Evolutionary conservation across 1,140 invertebrate genomes (phyloP).

Genomic region (Chelonus insularis): DNA sequence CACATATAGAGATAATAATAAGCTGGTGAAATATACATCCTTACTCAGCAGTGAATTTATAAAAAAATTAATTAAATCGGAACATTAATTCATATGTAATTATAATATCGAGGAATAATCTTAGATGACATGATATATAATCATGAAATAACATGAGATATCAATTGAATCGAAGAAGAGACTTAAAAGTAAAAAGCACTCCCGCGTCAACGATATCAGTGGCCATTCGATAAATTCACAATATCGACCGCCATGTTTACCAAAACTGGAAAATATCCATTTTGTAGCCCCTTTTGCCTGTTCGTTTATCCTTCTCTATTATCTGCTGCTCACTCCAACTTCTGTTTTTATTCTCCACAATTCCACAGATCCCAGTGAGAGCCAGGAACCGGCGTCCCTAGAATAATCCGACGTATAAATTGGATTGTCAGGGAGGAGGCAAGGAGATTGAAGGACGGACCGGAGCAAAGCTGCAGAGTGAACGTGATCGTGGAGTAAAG

Average conservation of each 20-base stretch:
- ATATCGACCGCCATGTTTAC: constrained; percentile 32
- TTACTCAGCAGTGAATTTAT: too few species aligned
- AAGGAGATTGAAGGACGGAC: constrained; percentile 26
- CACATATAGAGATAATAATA: too few species aligned
- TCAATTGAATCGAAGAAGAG: neutral
- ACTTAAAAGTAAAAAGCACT: neutral
- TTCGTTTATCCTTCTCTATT: neutral
- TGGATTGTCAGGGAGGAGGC: constrained; percentile 27
- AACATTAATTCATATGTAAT: too few species aligned
- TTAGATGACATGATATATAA: too few species aligned
- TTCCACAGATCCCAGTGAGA: constrained; percentile 34
- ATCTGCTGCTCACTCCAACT: neutral
- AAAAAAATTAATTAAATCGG: too few species aligned
- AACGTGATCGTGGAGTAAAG: constrained; percentile 14
- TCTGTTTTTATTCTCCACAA: constrained; percentile 31
- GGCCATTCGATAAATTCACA: constrained; percentile 3
- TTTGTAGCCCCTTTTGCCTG: neutral
- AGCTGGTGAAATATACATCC: too few species aligned
- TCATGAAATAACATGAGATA: neutral
- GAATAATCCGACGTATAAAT: constrained; percentile 51
- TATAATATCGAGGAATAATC: too few species aligned
- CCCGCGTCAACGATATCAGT: neutral
- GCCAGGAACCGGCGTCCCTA: constrained; percentile 32
- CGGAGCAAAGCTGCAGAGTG: constrained; percentile 13
- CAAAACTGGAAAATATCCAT: constrained; percentile 28